phyloP scores from a whole-genome alignment of 2,888 invertebrate genomes.

The Cyclophora albipunctata region DNA sequence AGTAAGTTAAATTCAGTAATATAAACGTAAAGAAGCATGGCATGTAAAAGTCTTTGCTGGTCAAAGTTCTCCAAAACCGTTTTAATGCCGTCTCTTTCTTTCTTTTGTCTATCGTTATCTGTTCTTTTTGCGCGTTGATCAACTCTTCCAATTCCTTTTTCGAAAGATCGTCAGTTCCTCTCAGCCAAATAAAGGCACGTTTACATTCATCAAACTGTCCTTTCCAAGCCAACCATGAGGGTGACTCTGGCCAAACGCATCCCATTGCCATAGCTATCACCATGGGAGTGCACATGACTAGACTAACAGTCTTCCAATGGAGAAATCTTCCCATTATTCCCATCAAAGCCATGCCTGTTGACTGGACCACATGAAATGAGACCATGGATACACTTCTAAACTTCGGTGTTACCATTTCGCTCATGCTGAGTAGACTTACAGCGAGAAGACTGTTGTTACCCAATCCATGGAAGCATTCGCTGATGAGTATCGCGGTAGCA shows the following conservation, averaged over 20 bases:
- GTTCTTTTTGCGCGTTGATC: slow-evolving; percentile 13
- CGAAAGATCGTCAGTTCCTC: slow-evolving; percentile 14
- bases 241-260: slow-evolving; percentile 24
- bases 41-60: slow-evolving; percentile 8
- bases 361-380: slow-evolving; percentile 12
- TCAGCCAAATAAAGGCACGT: slow-evolving; percentile 13
- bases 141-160: slow-evolving; percentile 17
- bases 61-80: slow-evolving; percentile 3
- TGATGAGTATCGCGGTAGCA: slow-evolving; percentile 12
- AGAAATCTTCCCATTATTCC: slow-evolving; percentile 16
- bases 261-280: slow-evolving; percentile 6
- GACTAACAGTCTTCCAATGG: slow-evolving; percentile 19
- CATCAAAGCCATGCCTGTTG: slow-evolving; percentile 14
- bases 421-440: slow-evolving; percentile 17
- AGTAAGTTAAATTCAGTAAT: slow-evolving; percentile 5
- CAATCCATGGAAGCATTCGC: slow-evolving; percentile 22
- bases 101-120: neutral
- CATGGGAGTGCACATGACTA: slow-evolving; percentile 14
- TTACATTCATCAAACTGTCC: slow-evolving; percentile 19
- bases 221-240: slow-evolving; percentile 23
- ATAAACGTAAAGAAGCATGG: slow-evolving; percentile 7
- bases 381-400: slow-evolving; percentile 16
- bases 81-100: neutral
- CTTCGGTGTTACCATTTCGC: slow-evolving; percentile 22
- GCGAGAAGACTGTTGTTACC: slow-evolving; percentile 18